A percentile compares a stretch with the other conserved stretches of the same genome.
Evolutionary conservation across 1,140 invertebrate species (phyloP).

Genomic region (Drosophila funebris): DNA sequence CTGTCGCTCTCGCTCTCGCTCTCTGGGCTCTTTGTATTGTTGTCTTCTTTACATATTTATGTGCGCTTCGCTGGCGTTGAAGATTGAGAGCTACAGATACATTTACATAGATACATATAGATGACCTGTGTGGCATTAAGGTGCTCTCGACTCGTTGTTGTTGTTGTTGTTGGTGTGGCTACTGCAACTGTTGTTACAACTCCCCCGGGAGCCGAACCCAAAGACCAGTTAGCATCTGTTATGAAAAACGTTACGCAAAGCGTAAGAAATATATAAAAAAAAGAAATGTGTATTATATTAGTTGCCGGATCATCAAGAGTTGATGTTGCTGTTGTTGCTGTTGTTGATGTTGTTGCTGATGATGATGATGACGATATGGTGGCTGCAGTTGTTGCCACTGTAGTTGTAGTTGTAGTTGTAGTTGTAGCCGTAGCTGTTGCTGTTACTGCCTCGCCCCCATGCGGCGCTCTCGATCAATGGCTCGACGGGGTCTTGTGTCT

Average conservation of each 20-base stretch:
- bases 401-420: constrained; percentile 28
- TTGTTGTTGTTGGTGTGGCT: constrained; percentile 32
- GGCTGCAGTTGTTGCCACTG: neutral
- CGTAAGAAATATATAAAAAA: constrained; percentile 14
- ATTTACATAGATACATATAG: constrained; percentile 46
- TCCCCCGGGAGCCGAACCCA: constrained; percentile 62
- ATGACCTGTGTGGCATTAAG: constrained; percentile 68
- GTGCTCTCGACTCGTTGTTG: constrained; percentile 31
- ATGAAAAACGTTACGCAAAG: constrained; percentile 42
- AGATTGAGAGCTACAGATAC: constrained; percentile 48
- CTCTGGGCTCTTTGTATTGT: neutral
- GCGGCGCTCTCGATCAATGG: constrained; percentile 58
- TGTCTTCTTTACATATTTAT: constrained; percentile 61
- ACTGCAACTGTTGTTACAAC: constrained; percentile 62
- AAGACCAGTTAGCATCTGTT: constrained; percentile 56
- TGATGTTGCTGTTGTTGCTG: constrained; percentile 16
- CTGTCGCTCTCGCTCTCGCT: neutral
- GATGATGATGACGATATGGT: too few species aligned
- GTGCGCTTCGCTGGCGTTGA: constrained; percentile 56
- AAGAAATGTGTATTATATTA: constrained; percentile 1
- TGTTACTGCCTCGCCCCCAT: constrained; percentile 46
- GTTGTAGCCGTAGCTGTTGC: neutral
- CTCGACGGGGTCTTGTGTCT: constrained; percentile 24
- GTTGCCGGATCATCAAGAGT: constrained; percentile 37
- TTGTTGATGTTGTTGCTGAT: neutral